A percentile compares a stretch with the other conserved stretches of the same genome.
These are phyloP conservation scores for Athalia rosae DNA, from an alignment of 2,888 invertebrate species.

Conservation along the genomic window DNA sequence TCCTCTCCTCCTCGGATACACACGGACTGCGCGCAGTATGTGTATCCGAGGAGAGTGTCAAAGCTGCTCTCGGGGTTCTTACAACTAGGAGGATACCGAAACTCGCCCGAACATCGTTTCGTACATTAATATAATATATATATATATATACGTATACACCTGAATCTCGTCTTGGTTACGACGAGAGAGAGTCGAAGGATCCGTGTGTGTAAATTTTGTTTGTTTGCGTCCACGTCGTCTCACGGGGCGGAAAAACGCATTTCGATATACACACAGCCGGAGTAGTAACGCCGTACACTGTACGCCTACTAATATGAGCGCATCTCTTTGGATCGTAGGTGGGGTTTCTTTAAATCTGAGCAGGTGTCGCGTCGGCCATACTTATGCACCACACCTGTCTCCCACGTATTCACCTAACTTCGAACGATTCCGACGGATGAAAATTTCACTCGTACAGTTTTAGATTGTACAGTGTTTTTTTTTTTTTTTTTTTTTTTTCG, in stretches of 20 bases:
- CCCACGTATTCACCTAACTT: constrained; percentile 10
- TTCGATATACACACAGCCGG: background rate
- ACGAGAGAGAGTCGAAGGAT: too few relatives aligned
- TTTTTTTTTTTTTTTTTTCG: too few relatives aligned
- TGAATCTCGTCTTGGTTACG: too few relatives aligned
- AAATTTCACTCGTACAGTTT: background rate
- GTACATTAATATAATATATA: background rate
- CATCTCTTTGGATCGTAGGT: constrained; percentile 44
- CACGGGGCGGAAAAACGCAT: too few relatives aligned
- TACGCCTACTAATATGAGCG: background rate
- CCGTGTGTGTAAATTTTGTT: too few relatives aligned
- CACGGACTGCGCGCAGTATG: background rate
- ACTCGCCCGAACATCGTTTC: background rate
- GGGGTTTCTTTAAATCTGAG: constrained; percentile 60
- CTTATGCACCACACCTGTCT: constrained; percentile 59
- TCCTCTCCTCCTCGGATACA: constrained; percentile 3
- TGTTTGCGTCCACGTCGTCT: too few relatives aligned
- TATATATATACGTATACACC: background rate
- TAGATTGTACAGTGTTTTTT: background rate
- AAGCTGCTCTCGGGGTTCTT: constrained; percentile 24
- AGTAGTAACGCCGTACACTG: too few relatives aligned
- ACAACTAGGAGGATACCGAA: background rate
- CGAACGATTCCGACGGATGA: background rate
- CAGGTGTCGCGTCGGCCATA: constrained; percentile 61
- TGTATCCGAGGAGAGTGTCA: constrained; percentile 31